Evolutionary conservation across 2,888 invertebrate genomes (phyloP), one percentile per base, ranked within the genome.

Genomic region (Plagiodera versicolora): DNA sequence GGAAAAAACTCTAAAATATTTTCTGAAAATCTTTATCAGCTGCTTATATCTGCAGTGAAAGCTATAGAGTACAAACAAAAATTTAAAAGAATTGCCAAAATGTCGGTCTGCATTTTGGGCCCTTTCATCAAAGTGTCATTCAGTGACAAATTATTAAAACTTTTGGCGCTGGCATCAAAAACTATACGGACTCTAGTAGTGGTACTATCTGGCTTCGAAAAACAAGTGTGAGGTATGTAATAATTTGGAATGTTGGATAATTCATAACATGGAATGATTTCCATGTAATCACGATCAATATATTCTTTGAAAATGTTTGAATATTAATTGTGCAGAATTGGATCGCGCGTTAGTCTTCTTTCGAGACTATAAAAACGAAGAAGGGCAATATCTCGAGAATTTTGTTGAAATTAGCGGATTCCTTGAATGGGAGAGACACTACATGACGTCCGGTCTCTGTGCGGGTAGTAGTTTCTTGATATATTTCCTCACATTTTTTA

Each of bases 131-230:
- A 49, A 11, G 24, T n/a, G 24, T 24, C 28, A 24, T 24, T 49
- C n/a, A n/a, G n/a, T n/a, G n/a, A n/a, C n/a, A n/a, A n/a, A n/a
- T n/a, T n/a, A n/a, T n/a, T n/a, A n/a, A n/a, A n/a, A n/a, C n/a
- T n/a, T n/a, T n/a, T n/a, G n/a, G n/a, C n/a, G n/a, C n/a, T n/a
- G n/a, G n/a, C n/a, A n/a, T n/a, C n/a, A n/a, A n/a, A n/a, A n/a
- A n/a, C n/a, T n/a, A n/a, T n/a, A n/a, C n/a, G n/a, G n/a, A 49
- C 49, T 24, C 28, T 49, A n/a, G 49, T 24, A 11, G 49, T 49
- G 24, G 28, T 24, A 49, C 49, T 49, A n/a, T 49, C 49, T 49
- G 49, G 49, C n/a, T 49, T 49, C n/a, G 24, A 49, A 10, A 49
- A 19, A 49, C 49, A 49, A 20, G 49, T 49, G 24, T 49, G 49